Percentiles rank a stretch among this genome's conserved stretches.
These are phyloP conservation scores for Acleris literana DNA, from an alignment of 2,888 invertebrate species.

Conservation along the genomic window DNA sequence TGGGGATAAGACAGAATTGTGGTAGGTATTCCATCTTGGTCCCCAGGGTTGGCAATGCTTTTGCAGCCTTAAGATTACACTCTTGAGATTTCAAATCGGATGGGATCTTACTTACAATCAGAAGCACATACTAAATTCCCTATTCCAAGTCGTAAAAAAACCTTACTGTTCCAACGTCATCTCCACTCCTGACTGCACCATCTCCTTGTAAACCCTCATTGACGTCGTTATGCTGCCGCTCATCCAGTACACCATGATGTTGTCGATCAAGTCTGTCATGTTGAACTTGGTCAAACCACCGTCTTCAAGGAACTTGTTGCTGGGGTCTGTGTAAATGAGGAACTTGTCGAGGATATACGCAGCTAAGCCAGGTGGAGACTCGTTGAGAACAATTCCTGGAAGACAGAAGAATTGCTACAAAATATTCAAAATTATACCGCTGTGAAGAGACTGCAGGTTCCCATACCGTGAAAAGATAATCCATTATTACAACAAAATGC, in stretches of 20 bases:
- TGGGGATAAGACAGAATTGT: no score
- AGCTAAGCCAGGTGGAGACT: conserved; percentile 93
- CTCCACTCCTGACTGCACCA: conserved; percentile 57
- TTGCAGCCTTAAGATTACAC: no score
- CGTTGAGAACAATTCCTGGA: conserved; percentile 87
- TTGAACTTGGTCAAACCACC: conserved; percentile 84
- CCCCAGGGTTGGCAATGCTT: no score
- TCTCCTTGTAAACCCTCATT: conserved; percentile 86
- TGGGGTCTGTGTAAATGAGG: conserved; percentile 85
- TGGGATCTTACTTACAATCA: background rate
- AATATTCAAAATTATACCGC: no score
- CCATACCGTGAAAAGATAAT: no score
- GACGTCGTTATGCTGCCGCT: conserved; percentile 76
- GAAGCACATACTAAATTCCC: background rate
- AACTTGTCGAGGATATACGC: conserved; percentile 95
- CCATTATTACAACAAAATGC: no score
- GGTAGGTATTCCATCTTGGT: no score
- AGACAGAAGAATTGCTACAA: conserved; percentile 34
- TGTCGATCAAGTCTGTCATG: conserved; percentile 73
- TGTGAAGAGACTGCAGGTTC: no score
- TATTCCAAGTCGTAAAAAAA: background rate
- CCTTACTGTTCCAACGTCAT: conserved; percentile 67
- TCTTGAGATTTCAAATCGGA: no score
- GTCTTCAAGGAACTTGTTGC: conserved; percentile 77
- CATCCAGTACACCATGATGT: conserved; percentile 82